These are phyloP conservation scores for Chromoteleia sp. DNA, from an alignment of 2,888 invertebrate species.

Conservation along the genomic window DNA sequence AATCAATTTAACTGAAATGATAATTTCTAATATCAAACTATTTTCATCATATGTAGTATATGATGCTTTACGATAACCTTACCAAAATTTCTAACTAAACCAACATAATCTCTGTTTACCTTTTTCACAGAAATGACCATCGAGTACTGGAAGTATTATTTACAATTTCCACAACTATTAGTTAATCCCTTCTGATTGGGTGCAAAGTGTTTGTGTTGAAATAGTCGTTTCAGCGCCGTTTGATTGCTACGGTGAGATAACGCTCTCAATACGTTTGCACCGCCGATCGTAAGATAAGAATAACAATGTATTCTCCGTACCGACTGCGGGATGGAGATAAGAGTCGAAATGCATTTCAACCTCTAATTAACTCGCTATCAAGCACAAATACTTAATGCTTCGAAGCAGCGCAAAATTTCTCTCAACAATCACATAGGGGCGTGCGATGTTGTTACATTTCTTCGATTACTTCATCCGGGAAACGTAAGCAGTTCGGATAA, in stretches of 20 bases:
- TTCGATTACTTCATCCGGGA: too few species aligned
- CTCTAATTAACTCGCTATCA: constrained; percentile 56
- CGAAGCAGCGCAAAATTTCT: constrained; percentile 24
- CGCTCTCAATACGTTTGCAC: constrained; percentile 51
- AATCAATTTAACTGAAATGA: too few species aligned
- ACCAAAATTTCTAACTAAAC: too few species aligned
- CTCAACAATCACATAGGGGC: too few species aligned
- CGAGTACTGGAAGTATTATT: constrained; percentile 9
- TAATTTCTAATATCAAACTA: too few species aligned
- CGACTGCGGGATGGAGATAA: constrained; percentile 42
- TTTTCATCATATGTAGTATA: too few species aligned
- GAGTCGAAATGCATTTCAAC: constrained; percentile 54
- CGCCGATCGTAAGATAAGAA: constrained; percentile 49
- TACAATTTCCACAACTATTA: constrained; percentile 1
- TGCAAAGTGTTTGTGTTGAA: constrained; percentile 46
- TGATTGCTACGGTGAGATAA: constrained; percentile 46
- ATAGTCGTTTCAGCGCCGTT: constrained; percentile 35
- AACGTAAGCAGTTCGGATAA: too few species aligned
- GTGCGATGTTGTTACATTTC: too few species aligned
- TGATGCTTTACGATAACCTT: too few species aligned
- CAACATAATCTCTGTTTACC: too few species aligned
- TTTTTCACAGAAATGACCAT: too few species aligned
- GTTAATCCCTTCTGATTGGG: constrained; percentile 21
- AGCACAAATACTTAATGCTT: constrained; percentile 32
- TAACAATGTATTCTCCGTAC: constrained; percentile 49